Base-by-base conservation (phyloP, 2,888 invertebrate species). In the Stegana nigrithorax region DNA sequence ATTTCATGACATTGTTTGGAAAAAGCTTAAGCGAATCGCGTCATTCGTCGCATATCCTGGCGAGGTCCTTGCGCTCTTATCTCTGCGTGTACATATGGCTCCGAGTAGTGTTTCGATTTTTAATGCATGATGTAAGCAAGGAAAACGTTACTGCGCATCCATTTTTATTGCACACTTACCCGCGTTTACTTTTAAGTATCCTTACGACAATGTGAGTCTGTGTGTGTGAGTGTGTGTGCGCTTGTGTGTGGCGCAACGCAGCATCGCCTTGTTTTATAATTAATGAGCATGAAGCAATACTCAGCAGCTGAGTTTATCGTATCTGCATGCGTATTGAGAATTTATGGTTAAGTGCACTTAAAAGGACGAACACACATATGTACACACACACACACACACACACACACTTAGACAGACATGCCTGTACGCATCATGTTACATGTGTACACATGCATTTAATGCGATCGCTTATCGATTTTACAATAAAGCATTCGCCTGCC, bases 331-430 rank as follows among this genome's bases (percentile, higher is more conserved):
- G 51, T 63, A 29, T 10, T 36, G 14, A 63, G 76, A 76, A 76
- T 76, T 80, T 76, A 76, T 76, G 80, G 73, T 76, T 80, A 76
- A 76, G 78, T 76, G 75, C 75, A 76, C 75, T 76, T 76, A 80
- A 78, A 75, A 69, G 78, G 70, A 76, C 78, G 75, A 68, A 73
- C 76, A 75, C 36, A 36, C n/a, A 39, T 62, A 77, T 67, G 75
- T 71, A 67, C 21, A 50, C 14, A 45, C 57, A 44, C 47, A 57
- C 26, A 53, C 39, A 25, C 17, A 53, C 19, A 56, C 69, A 64
- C 26, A 62, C 36, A n/a, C n/a, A n/a, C n/a, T n/a, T n/a, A n/a
- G n/a, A n/a, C n/a, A n/a, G n/a, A n/a, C n/a, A n/a, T n/a, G n/a
- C n/a, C n/a, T n/a, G n/a, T n/a, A n/a, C n/a, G n/a, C n/a, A n/a